Conservation (phyloP, 2,113 vertebrate genomes). For the Sebastes fasciatus region DNA sequence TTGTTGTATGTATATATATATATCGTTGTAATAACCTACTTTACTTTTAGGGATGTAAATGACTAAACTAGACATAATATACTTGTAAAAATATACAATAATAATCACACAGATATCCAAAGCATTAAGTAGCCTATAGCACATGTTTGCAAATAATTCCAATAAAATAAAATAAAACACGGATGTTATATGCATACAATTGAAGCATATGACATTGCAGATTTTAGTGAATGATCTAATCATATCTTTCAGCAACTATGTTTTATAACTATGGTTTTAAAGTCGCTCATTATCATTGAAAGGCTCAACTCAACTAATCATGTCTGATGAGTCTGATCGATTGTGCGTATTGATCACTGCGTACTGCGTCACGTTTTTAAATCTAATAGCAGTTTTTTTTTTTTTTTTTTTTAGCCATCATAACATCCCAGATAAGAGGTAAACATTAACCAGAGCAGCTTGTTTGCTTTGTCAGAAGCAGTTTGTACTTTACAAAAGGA, state of each 20-base stretch:
- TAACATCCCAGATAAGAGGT: background rate
- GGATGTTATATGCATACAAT: background rate
- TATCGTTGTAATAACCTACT: background rate
- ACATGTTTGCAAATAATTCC: background rate
- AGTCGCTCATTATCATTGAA: background rate
- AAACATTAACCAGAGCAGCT: constrained; percentile 74
- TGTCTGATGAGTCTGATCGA: constrained; percentile 47
- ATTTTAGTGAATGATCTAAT: background rate
- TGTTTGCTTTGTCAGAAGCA: background rate
- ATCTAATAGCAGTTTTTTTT: background rate
- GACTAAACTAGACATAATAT: background rate
- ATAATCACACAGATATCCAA: background rate
- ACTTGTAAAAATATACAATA: background rate
- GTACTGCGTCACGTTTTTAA: constrained; percentile 45
- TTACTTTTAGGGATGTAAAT: background rate
- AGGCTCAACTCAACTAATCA: constrained; percentile 23
- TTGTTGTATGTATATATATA: too few relatives aligned
- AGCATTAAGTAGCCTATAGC: background rate
- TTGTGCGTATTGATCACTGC: constrained; percentile 9
- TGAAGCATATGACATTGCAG: background rate
- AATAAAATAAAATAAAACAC: background rate
- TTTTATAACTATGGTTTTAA: background rate
- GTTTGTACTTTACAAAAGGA: constrained; percentile 2
- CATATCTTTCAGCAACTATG: too few relatives aligned
- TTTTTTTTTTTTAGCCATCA: background rate